Evolutionary conservation across 2,113 vertebrate genomes (phyloP).

Genomic region (Sander lucioperca): DNA sequence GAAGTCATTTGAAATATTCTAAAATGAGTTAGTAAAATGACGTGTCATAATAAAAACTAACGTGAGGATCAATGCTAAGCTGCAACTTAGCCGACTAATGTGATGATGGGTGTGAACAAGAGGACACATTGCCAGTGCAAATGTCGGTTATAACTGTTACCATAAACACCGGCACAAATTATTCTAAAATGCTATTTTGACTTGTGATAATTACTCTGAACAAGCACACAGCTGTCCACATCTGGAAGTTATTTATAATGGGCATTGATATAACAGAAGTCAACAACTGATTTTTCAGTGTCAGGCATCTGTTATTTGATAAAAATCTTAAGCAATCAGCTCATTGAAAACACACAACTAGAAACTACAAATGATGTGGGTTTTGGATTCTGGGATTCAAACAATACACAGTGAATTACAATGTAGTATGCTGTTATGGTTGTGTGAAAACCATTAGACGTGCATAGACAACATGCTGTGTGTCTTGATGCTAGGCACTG

Average conservation of each 20-base stretch:
- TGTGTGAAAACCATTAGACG: no score
- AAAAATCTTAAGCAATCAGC: background rate
- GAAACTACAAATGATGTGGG: background rate
- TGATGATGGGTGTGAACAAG: slow-evolving; percentile 20
- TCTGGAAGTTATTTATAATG: background rate
- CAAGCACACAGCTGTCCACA: slow-evolving; percentile 7
- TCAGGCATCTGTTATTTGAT: no score
- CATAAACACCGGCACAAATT: background rate
- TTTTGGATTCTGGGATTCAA: background rate
- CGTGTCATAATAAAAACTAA: slow-evolving; percentile 61
- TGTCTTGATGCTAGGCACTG: no score
- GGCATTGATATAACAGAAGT: background rate
- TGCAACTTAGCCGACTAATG: slow-evolving; percentile 53
- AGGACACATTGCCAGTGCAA: background rate
- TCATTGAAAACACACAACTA: background rate
- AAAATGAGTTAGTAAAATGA: slow-evolving; percentile 35
- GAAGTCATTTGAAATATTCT: background rate
- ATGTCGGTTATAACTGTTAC: background rate
- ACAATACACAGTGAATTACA: background rate
- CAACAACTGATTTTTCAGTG: no score
- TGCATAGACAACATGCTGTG: no score
- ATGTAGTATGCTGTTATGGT: background rate
- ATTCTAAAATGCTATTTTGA: background rate
- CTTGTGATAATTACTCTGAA: background rate
- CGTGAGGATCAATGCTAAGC: slow-evolving; percentile 37